Evolutionary conservation across 2,797 vertebrate species (phyloP).

Genomic region (Avahi laniger): DNA sequence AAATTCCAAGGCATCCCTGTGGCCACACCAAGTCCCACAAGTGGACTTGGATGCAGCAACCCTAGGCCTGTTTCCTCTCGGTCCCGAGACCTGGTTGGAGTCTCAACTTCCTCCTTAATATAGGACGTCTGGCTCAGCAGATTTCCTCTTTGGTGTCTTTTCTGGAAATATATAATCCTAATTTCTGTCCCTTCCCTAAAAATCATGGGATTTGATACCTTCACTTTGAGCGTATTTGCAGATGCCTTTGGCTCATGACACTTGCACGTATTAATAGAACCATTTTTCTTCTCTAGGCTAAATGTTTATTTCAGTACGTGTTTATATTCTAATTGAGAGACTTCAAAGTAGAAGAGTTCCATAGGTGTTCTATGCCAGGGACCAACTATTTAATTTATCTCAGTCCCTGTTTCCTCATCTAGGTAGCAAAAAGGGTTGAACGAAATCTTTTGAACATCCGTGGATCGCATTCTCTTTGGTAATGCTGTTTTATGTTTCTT

Average conservation of each 20-base stretch:
- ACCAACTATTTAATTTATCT: not conserved
- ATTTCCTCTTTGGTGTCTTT: not conserved
- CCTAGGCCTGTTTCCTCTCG: not conserved
- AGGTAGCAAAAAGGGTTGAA: not conserved
- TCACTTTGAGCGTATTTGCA: not conserved
- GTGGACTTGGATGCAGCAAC: not conserved
- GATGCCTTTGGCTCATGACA: not conserved
- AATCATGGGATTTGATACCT: not conserved
- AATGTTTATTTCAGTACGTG: not conserved
- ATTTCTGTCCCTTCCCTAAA: not conserved
- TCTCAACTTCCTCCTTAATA: not conserved
- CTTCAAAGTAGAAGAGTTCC: not conserved
- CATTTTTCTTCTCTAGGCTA: not conserved
- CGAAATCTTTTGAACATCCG: not conserved
- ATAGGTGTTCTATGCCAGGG: not conserved
- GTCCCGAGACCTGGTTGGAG: not conserved
- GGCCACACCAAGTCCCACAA: too few species aligned
- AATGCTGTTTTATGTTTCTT: not conserved
- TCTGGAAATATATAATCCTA: not conserved
- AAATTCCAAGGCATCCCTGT: fast-evolving
- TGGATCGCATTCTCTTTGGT: not conserved
- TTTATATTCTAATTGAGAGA: not conserved
- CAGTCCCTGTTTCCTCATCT: not conserved
- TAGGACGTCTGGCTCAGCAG: not conserved
- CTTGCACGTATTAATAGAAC: not conserved